Evolutionary conservation across 2,888 invertebrate species (phyloP), one percentile per base, ranked within the genome.

Genomic region (Charanyca ferruginea): DNA sequence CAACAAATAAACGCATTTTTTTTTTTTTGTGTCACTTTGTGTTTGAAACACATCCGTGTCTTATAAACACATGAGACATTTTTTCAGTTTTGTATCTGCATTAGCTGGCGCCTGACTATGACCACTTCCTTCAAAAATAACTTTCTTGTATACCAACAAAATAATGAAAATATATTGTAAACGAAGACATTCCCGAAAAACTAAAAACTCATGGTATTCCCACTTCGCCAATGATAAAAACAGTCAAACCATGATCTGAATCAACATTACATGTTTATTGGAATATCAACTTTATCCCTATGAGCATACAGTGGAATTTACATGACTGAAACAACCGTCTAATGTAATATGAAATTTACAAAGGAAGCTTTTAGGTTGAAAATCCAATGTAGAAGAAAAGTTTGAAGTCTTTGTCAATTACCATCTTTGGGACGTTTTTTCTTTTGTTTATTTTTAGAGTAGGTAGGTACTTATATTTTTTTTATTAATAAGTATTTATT

Each of bases 161-260:
- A 32, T 7, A 35, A 2, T 7, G 3, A 11, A 13, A 13, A 35
- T 5, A 25, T 55, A 25, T 44, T n/a, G 5, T 16, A 2, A 63
- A 61, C 3, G 13, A 20, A 41, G 2, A 22, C 20, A 61, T 35
- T 61, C 60, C 55, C 23, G 16, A 54, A 45, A 53, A 28, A 9
- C 0, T 18, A 9, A 51, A 48, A 62, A 53, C 7, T 58, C 54
- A 66, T 58, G 58, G 68, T 52, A 20, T 18, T 7, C 63, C 57
- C 28, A 8, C 41, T 18, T 48, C 13, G 11, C 18, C 58, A 22
- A 66, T 52, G 48, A 63, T 66, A 75, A 75, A 68, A 70, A 71
- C 71, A 62, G 54, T 35, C 52, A 61, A 62, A 60, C 18, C 71
- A 66, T 58, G 63, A 60, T 59, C 59, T 7, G 66, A 75, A 70